Evolutionary conservation across 2,113 vertebrate species (phyloP).

Genomic region (Poicephalus gulielmi): DNA sequence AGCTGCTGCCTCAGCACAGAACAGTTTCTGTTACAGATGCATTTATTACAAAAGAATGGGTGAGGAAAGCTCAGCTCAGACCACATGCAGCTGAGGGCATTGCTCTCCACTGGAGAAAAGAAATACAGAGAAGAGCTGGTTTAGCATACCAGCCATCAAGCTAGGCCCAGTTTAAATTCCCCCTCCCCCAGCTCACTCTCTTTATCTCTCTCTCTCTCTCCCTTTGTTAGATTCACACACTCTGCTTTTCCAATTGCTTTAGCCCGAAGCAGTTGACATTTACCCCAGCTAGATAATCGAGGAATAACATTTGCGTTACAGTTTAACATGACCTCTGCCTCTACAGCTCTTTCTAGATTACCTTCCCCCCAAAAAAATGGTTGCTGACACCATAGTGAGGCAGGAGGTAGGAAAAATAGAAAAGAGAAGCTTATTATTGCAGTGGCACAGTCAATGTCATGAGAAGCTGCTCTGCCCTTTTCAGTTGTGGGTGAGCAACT

Average conservation of each 20-base stretch:
- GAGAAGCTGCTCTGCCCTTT: constrained; percentile 87
- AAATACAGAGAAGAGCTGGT: constrained; percentile 38
- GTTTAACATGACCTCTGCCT: constrained; percentile 96
- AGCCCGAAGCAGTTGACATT: constrained; percentile 94
- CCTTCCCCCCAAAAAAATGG: constrained; percentile 77
- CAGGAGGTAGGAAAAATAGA: constrained; percentile 60
- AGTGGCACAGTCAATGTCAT: constrained; percentile 88
- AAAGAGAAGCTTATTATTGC: constrained; percentile 86
- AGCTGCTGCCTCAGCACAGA: not conserved
- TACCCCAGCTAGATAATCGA: constrained; percentile 94
- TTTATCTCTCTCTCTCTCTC: constrained; percentile 7
- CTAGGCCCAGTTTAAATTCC: constrained; percentile 46
- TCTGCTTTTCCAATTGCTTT: constrained; percentile 79
- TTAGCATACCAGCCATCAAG: constrained; percentile 69
- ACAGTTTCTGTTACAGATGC: not conserved
- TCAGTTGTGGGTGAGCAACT: constrained; percentile 84
- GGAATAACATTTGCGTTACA: constrained; percentile 97
- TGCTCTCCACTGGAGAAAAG: constrained; percentile 4
- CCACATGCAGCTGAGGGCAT: constrained; percentile 1
- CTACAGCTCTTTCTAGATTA: constrained; percentile 92
- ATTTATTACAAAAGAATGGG: not conserved
- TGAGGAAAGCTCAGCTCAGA: not conserved
- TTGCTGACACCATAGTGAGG: constrained; percentile 81
- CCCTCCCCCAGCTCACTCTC: not conserved
- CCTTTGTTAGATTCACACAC: constrained; percentile 65